A percentile compares a stretch with the other conserved stretches of the same genome.
Evolutionary conservation across 1,140 invertebrate genomes (phyloP).

Genomic region (Diploscapter pachys): DNA sequence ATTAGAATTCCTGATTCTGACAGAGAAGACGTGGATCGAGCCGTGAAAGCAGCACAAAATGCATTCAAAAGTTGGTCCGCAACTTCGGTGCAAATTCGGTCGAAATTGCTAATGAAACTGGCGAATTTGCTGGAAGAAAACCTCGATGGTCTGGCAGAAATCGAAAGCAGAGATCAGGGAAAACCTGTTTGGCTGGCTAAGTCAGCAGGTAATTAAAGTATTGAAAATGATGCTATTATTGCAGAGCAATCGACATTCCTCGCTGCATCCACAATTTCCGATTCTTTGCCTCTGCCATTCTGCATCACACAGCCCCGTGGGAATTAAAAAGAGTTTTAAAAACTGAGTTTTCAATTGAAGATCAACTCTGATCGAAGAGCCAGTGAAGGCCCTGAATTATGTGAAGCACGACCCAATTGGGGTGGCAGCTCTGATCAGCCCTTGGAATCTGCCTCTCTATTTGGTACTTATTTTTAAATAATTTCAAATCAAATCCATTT

Average conservation of each 20-base stretch:
- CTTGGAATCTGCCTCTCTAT: constrained; percentile 69
- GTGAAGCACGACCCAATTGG: constrained; percentile 64
- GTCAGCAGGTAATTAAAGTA: too few relatives aligned
- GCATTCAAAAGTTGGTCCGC: constrained; percentile 60
- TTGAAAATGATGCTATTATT: too few relatives aligned
- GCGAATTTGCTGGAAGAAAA: constrained; percentile 65
- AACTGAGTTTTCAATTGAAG: constrained; percentile 38
- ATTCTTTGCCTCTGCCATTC: constrained; percentile 64
- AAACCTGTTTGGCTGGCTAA: constrained; percentile 65
- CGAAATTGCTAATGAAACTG: constrained; percentile 60
- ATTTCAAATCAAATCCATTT: neutral
- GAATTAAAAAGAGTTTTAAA: neutral
- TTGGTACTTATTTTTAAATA: constrained; percentile 63
- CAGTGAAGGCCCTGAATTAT: constrained; percentile 63
- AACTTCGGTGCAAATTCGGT: constrained; percentile 51
- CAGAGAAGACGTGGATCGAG: constrained; percentile 59
- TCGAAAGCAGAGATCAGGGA: constrained; percentile 67
- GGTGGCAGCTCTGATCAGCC: constrained; percentile 66
- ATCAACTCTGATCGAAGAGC: constrained; percentile 59
- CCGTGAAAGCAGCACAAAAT: constrained; percentile 44
- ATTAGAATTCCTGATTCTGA: constrained; percentile 61
- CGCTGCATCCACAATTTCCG: constrained; percentile 66
- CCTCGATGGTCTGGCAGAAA: constrained; percentile 63
- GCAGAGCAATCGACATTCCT: constrained; percentile 63
- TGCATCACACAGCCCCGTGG: constrained; percentile 61